These are phyloP conservation scores for Pedionomus torquatus DNA, from an alignment of 2,113 vertebrate species.

Conservation along the genomic window DNA sequence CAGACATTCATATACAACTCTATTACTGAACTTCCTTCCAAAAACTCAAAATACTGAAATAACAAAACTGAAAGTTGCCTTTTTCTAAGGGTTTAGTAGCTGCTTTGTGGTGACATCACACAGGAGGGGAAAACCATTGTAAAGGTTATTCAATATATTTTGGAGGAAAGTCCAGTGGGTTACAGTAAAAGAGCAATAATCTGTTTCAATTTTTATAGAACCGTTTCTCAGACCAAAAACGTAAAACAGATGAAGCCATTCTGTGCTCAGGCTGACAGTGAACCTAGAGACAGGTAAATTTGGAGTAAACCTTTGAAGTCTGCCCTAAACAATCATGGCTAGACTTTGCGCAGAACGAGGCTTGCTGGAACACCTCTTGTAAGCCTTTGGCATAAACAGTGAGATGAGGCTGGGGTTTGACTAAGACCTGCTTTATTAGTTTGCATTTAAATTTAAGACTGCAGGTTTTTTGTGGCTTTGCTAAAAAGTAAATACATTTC, in stretches of 20 bases:
- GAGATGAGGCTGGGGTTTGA: background rate
- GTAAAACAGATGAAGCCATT: background rate
- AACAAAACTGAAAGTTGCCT: background rate
- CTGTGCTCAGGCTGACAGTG: background rate
- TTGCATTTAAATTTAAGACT: background rate
- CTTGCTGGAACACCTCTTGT: background rate
- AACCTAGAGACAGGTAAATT: background rate
- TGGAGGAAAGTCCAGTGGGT: background rate
- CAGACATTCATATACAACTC: background rate
- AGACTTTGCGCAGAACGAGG: background rate
- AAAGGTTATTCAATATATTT: background rate
- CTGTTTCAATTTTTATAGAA: background rate
- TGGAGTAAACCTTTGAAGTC: background rate
- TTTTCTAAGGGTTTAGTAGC: background rate
- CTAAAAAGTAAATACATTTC: background rate
- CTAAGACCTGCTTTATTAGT: background rate
- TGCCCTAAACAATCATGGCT: background rate
- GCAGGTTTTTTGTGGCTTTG: background rate
- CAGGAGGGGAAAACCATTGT: background rate
- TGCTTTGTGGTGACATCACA: background rate
- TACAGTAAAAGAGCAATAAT: background rate
- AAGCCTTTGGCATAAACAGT: background rate
- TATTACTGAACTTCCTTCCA: background rate
- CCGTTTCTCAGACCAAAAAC: background rate
- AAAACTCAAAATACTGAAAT: background rate